These are phyloP conservation scores for Euleptes europaea DNA, from an alignment of 2,113 vertebrate genomes.

Conservation along the genomic window DNA sequence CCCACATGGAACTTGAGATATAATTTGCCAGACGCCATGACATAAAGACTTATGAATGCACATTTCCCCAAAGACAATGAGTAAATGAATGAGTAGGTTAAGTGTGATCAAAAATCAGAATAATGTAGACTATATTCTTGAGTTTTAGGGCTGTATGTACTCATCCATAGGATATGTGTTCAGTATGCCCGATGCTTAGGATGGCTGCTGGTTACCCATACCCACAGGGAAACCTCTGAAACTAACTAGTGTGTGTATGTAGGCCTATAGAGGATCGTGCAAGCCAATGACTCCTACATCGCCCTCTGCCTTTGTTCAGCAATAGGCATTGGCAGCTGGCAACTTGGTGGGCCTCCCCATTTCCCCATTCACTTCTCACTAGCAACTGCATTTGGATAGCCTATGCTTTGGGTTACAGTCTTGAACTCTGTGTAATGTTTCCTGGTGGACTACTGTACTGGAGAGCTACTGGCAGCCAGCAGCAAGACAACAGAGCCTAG, in stretches of 20 bases:
- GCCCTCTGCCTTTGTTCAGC: too few species aligned
- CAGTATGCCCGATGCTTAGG: neutral
- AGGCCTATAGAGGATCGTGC: neutral
- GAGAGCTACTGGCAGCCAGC: too few species aligned
- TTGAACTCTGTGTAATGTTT: too few species aligned
- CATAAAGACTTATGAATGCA: constrained; percentile 14
- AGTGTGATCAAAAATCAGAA: constrained; percentile 28
- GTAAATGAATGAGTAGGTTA: neutral
- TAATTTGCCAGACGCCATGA: constrained; percentile 2
- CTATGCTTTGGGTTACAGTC: too few species aligned
- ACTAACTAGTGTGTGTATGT: too few species aligned
- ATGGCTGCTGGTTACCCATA: neutral
- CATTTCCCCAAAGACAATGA: constrained; percentile 21
- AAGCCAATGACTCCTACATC: neutral
- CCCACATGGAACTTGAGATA: constrained; percentile 17
- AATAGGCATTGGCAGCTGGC: too few species aligned
- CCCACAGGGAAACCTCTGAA: neutral
- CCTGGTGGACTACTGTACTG: too few species aligned
- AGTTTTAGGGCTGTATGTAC: neutral
- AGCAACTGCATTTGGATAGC: too few species aligned
- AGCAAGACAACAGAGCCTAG: too few species aligned
- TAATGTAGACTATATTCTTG: neutral
- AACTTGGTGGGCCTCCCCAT: too few species aligned
- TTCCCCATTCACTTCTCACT: too few species aligned
- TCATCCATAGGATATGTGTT: neutral